These are phyloP conservation scores for Augochlora pura DNA, from an alignment of 1,140 invertebrate genomes.

Conservation along the genomic window DNA sequence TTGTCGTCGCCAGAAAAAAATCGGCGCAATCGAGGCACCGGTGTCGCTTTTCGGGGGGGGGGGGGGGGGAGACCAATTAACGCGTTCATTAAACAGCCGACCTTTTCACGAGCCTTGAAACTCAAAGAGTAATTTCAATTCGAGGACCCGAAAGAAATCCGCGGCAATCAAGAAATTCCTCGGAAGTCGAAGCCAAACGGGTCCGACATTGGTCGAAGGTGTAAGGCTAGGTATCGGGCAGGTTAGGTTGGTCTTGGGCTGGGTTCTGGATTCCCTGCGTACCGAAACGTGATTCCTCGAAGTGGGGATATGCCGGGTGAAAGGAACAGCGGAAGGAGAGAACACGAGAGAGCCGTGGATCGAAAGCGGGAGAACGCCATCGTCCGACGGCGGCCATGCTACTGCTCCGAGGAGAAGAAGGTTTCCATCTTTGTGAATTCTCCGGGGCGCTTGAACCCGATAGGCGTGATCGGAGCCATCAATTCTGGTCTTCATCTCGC, in stretches of 20 bases:
- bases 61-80: no score
- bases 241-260: not conserved
- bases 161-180: not conserved
- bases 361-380: conserved; percentile 61
- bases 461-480: not conserved
- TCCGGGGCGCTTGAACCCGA: not conserved
- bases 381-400: conserved; percentile 69
- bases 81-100: no score
- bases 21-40: no score
- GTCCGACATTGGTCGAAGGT: not conserved
- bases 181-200: not conserved
- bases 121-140: not conserved
- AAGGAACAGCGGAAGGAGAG: conserved; percentile 33
- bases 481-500: no score
- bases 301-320: conserved; percentile 27
- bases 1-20: no score
- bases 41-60: no score
- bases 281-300: conserved; percentile 34
- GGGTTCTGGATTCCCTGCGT: conserved; percentile 27
- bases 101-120: no score
- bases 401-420: not conserved
- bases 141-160: not conserved
- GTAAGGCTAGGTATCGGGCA: not conserved
- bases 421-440: conserved; percentile 27
- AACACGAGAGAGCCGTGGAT: conserved; percentile 11